A percentile compares a stretch with the other conserved stretches of the same genome.
Conservation (phyloP, 2,113 vertebrate genomes). For the Cercopithecus mona region DNA sequence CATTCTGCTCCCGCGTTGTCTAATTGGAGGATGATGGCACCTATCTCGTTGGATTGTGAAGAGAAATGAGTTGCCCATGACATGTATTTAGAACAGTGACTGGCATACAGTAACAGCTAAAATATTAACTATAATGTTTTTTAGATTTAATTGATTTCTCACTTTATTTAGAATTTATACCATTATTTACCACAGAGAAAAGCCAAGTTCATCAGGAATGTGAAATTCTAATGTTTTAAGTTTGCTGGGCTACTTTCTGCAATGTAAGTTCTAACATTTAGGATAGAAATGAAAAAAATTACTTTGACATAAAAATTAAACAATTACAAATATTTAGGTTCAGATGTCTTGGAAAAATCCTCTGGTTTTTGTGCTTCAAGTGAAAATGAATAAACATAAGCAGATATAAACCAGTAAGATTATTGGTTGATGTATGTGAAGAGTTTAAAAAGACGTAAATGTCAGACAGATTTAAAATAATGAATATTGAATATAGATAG, state of each 20-base stretch:
- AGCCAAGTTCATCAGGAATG: background rate
- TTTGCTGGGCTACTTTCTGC: background rate
- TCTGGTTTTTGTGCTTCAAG: background rate
- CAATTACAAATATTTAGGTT: conserved; percentile 9
- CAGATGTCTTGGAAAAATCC: background rate
- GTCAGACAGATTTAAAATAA: background rate
- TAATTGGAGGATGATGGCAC: background rate
- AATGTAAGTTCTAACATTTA: background rate
- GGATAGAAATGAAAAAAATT: background rate
- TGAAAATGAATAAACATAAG: background rate
- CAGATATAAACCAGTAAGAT: background rate
- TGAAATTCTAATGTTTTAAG: background rate
- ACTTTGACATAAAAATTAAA: background rate
- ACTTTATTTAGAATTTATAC: background rate
- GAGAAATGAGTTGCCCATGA: background rate
- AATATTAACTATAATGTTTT: no score
- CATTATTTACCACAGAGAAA: conserved; percentile 45
- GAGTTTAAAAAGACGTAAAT: background rate
- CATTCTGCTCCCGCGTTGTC: background rate
- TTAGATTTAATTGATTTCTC: background rate
- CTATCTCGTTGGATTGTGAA: background rate
- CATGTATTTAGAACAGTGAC: background rate
- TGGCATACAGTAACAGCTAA: no score
- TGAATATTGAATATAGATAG: background rate
- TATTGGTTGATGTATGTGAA: background rate